phyloP scores from a whole-genome alignment of 2,888 invertebrate genomes.

The Leucophora obtusa region DNA sequence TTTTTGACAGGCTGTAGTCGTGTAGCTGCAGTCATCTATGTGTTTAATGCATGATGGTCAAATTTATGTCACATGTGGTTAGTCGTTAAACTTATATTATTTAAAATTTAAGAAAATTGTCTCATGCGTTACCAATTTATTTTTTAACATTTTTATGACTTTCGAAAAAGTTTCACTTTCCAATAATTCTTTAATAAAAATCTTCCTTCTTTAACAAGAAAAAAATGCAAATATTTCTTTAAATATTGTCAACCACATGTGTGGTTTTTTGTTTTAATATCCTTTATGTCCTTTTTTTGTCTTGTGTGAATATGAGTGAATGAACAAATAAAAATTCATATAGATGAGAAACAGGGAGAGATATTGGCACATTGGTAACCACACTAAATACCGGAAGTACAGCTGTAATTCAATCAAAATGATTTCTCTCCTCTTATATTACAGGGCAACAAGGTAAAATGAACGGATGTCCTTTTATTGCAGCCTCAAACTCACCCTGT shows the following conservation, averaged over 20 bases:
- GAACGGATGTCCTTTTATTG: background rate
- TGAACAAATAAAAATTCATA: background rate
- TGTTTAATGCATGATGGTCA: no score
- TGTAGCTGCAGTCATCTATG: no score
- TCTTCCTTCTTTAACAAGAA: background rate
- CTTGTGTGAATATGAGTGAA: background rate
- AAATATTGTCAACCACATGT: slow-evolving; percentile 1
- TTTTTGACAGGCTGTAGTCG: no score
- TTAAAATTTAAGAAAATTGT: no score
- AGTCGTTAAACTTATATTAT: no score
- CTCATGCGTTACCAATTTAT: background rate
- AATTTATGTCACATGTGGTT: no score
- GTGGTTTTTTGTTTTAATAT: background rate
- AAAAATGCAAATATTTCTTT: slow-evolving; percentile 1
- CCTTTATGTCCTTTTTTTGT: background rate
- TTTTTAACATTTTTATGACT: background rate
- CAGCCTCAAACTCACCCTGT: background rate
- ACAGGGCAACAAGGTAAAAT: background rate
- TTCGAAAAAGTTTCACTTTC: background rate
- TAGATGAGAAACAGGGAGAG: background rate
- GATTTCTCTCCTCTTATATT: slow-evolving; percentile 30
- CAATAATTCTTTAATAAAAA: no score
- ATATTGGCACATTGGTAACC: slow-evolving; percentile 32
- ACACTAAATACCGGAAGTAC: slow-evolving; percentile 53
- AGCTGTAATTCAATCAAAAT: slow-evolving; percentile 56